A percentile compares a stretch with the other conserved stretches of the same genome.
Evolutionary conservation across 2,888 invertebrate genomes (phyloP).

Genomic region (Tubulanus polymorphus): DNA sequence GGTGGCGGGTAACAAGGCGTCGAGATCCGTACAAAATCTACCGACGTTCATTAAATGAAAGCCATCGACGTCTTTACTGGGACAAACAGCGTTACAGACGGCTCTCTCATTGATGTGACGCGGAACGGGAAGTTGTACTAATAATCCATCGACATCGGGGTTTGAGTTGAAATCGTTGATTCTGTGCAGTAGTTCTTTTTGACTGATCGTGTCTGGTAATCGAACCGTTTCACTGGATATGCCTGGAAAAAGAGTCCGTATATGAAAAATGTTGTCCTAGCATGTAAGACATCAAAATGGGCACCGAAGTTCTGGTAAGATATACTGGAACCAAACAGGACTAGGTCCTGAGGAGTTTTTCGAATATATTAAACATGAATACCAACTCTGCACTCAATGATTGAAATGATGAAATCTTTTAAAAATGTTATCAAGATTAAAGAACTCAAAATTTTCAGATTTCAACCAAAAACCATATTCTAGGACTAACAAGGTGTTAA

Average conservation of each 20-base stretch:
- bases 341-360: too few species aligned
- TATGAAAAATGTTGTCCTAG: neutral
- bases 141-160: constrained; percentile 71
- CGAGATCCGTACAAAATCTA: constrained; percentile 55
- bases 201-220: constrained; percentile 61
- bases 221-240: constrained; percentile 63
- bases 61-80: constrained; percentile 86
- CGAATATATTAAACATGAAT: too few species aligned
- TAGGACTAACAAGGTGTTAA: too few species aligned
- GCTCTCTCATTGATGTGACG: constrained; percentile 63
- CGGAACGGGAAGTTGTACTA: constrained; percentile 74
- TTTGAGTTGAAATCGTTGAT: constrained; percentile 65
- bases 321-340: too few species aligned
- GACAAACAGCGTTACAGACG: constrained; percentile 74
- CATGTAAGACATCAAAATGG: neutral
- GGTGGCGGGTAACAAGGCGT: constrained; percentile 70
- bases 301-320: too few species aligned
- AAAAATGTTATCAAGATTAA: too few species aligned
- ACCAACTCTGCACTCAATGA: too few species aligned
- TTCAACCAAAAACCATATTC: too few species aligned
- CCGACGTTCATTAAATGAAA: constrained; percentile 82
- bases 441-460: too few species aligned
- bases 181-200: constrained; percentile 63
- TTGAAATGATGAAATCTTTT: too few species aligned
- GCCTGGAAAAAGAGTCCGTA: constrained; percentile 28